Evolutionary conservation across 2,797 vertebrate genomes (phyloP), one percentile per base, ranked within the genome.

Genomic region (Ibycter americanus): DNA sequence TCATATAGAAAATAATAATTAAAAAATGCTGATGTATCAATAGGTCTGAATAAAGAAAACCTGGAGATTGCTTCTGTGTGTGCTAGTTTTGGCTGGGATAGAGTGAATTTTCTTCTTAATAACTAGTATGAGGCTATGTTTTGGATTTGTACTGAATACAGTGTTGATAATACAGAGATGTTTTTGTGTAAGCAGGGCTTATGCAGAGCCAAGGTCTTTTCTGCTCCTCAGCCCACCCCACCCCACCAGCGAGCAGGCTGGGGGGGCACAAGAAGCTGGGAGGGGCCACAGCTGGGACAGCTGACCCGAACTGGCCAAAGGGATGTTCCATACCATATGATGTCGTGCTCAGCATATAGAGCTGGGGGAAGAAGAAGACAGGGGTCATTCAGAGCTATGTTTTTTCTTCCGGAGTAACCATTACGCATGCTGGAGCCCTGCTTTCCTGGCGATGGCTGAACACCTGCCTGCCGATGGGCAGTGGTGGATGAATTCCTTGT

Each of bases 371-470:
- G 12, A 61, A 51, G 55, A 26, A 84, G 4, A 82, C 7, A 3
- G 9, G 1, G 15, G 1, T 40, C 2, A 3, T 83, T 47, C 2
- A 0, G 11, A 52, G 8, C 11, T 0, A 52, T 22, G 12, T 3
- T 70, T 65, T 89, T 1, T 79, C 14, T 85, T 17, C 19, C 19
- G 23, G 31, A 74, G 15, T 13, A 38, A 40, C 19, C 5, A 3
- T 46, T 32, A 46, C 0, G 0, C 1, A 0, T 29, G 23, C 15
- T 38, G 17, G 12, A 59, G 34, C 19, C 7, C 19, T 36, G 40
- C 17, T 74, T 55, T 59, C 40, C 40, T 7, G 11, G 32, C 31
- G 18, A 27, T 61, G n/a, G 16, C 22, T 51, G 29, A 85, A 54
- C 15, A 19, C 8, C 11, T 38, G 3, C 8, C 12, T 38, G 4